These are phyloP conservation scores for Coracopsis vasa DNA, from an alignment of 2,113 vertebrate genomes.

Conservation along the genomic window DNA sequence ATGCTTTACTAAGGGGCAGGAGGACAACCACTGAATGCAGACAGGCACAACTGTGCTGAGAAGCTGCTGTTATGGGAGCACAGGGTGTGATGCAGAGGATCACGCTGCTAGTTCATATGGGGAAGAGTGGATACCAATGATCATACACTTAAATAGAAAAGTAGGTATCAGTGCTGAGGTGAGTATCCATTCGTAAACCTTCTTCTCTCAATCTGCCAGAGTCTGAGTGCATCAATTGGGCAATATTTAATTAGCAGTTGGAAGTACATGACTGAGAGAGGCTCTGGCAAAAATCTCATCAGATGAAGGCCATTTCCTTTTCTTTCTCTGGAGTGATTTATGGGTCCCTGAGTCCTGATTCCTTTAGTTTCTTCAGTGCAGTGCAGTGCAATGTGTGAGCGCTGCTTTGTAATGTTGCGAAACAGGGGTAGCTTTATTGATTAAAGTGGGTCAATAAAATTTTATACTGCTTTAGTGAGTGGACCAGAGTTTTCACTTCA, in stretches of 20 bases:
- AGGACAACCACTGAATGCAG: too few relatives aligned
- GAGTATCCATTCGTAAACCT: background rate
- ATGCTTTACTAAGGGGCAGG: background rate
- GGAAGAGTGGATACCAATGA: background rate
- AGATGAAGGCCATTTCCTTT: background rate
- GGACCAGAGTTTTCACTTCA: background rate
- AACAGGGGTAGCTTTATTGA: background rate
- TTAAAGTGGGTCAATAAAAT: background rate
- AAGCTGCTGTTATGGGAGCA: fast-evolving
- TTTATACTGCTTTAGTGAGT: background rate
- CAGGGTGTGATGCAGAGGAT: background rate
- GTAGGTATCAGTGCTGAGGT: background rate
- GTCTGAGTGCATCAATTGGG: background rate
- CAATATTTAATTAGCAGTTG: background rate
- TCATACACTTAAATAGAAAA: background rate
- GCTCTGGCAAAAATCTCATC: background rate
- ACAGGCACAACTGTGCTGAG: background rate
- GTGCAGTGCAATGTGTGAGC: background rate
- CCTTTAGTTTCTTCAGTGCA: background rate
- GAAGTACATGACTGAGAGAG: background rate
- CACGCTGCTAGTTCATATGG: background rate
- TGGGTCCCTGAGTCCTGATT: background rate
- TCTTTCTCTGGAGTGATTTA: background rate
- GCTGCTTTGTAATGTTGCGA: background rate
- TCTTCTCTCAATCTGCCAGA: background rate